Base-by-base conservation (phyloP, 2,113 vertebrate genomes). In the Cottus gobio region DNA sequence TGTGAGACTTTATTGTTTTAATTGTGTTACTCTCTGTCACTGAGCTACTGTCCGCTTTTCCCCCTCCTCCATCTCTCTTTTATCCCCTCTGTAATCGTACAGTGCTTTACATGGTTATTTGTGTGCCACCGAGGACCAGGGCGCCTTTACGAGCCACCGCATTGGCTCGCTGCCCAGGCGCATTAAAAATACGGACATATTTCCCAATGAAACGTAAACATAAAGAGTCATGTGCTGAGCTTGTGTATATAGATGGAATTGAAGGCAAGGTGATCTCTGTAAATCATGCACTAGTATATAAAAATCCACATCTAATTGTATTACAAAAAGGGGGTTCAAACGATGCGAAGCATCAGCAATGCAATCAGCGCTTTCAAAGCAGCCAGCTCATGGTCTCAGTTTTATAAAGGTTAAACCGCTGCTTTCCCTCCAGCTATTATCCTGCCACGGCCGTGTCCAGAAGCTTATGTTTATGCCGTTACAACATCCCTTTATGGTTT, bases 381-480 rank as follows among this genome's bases (percentile, higher is more conserved):
- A 57, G 77, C 66, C 75, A 30, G 85, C 72, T 79, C 85, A 75
- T 75, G 68, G 87, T 82, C 87, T 90, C 87, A 62, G 75, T 88
- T 71, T 68, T 73, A 66, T 74, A 80, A 90, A 92, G 90, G 91
- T 93, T 90, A 91, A 89, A 92, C 77, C 64, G 16, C 64, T 56
- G 69, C 64, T 68, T 57, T 77, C 79, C 85, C 84, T 83, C 71
- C 60, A 78, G 90, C 90, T 87, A 85, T 91, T 85, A 86, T 90
- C 76, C 86, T 79, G 79, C 36, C 4, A 34, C 31, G 24, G 57
- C 79, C 85, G 56, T 82, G 83, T 84, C 80, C 66, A 91, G 86
- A 81, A 91, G 89, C 86, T 90, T 91, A 91, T 90, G 90, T 85
- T 91, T 85, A 79, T 91, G 81, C 85, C 83, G 86, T 87, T 88